A percentile compares a stretch with the other conserved stretches of the same genome.
phyloP scores from a whole-genome alignment of 2,113 vertebrate species.

The Nannobrachium achirus region DNA sequence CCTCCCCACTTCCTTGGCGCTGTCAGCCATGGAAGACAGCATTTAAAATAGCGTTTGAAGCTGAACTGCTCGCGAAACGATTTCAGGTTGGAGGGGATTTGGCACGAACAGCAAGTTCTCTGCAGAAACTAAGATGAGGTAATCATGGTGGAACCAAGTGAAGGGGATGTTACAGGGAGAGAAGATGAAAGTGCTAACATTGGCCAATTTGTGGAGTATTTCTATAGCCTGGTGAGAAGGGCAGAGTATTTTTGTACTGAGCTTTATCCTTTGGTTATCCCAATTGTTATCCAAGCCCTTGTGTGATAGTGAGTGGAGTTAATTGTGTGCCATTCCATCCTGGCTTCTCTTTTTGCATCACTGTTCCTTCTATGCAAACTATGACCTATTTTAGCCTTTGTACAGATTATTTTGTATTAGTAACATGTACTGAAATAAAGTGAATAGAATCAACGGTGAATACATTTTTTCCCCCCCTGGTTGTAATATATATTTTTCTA shows the following conservation, averaged over 20 bases:
- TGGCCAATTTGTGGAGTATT: slow-evolving; percentile 41
- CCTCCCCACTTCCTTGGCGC: slow-evolving; percentile 7
- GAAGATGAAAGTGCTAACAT: slow-evolving; percentile 58
- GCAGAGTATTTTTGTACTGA: slow-evolving; percentile 67
- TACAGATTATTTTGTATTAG: slow-evolving; percentile 85
- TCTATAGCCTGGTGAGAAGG: slow-evolving; percentile 52
- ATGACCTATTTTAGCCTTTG: slow-evolving; percentile 82
- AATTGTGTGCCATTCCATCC: slow-evolving; percentile 80
- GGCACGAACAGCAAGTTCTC: slow-evolving; percentile 34
- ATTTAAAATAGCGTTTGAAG: slow-evolving; percentile 43
- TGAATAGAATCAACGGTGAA: slow-evolving; percentile 62
- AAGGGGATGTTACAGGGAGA: slow-evolving; percentile 15
- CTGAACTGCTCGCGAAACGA: background rate
- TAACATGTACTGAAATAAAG: slow-evolving; percentile 84
- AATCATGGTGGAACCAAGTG: slow-evolving; percentile 27
- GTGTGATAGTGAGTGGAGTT: slow-evolving; percentile 68
- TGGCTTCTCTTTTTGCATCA: slow-evolving; percentile 72
- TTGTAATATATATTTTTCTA: slow-evolving; percentile 26
- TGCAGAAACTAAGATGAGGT: slow-evolving; percentile 34
- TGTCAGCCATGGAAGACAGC: slow-evolving; percentile 33
- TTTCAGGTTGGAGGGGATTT: slow-evolving; percentile 1
- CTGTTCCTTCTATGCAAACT: slow-evolving; percentile 84
- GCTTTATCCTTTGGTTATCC: slow-evolving; percentile 35
- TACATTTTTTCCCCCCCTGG: background rate
- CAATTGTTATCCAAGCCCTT: slow-evolving; percentile 50